Percentiles rank a stretch among this genome's conserved stretches.
phyloP scores from a whole-genome alignment of 2,797 vertebrate genomes.

The Peromyscus attwateri region DNA sequence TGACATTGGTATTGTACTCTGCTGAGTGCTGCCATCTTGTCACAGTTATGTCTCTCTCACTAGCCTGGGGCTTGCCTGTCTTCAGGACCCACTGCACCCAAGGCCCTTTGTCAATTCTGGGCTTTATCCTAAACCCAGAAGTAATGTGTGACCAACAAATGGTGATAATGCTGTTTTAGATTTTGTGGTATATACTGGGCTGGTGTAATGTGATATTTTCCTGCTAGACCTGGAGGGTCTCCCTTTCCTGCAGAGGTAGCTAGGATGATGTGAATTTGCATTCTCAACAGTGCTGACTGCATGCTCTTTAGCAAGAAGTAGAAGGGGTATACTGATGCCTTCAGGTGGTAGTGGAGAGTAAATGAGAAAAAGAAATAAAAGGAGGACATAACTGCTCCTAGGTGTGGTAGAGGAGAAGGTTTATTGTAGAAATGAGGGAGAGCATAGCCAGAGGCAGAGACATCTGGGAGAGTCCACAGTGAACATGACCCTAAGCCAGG shows the following conservation, averaged over 20 bases:
- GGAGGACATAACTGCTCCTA: neutral
- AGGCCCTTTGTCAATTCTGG: neutral
- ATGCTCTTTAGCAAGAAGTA: neutral
- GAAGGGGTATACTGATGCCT: neutral
- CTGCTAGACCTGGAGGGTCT: neutral
- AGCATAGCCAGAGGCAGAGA: neutral
- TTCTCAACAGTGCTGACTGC: neutral
- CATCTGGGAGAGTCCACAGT: too few relatives aligned
- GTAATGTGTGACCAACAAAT: neutral
- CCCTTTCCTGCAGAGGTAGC: neutral
- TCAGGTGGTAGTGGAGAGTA: neutral
- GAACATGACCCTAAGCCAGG: neutral
- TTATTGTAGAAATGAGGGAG: neutral
- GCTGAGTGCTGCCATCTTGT: neutral
- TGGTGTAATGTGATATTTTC: neutral
- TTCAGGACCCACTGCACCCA: neutral
- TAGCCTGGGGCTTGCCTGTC: neutral
- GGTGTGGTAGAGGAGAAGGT: neutral
- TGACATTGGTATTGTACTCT: neutral
- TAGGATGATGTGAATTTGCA: neutral
- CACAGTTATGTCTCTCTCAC: accelerated
- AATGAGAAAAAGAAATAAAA: neutral
- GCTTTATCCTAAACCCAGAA: neutral
- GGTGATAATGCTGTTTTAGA: neutral
- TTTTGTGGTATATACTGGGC: neutral